Evolutionary conservation across 1,140 invertebrate genomes (phyloP), one percentile per base, ranked within the genome.

Genomic region (Solenopsis fugax): DNA sequence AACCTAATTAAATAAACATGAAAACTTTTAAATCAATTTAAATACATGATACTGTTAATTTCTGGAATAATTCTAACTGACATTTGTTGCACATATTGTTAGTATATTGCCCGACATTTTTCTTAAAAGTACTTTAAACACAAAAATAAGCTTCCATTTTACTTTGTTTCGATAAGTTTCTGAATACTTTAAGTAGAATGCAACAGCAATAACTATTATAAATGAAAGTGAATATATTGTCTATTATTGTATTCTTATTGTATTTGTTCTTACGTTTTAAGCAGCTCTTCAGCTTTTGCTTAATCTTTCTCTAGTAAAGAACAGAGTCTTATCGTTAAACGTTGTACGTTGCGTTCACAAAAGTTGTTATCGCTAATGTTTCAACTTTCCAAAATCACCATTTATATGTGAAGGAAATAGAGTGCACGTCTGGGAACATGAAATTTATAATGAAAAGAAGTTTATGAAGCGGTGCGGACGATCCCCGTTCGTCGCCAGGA

Each of bases 381-480:
- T 69, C 24, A 48, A 60, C 67, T 84, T 75, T 60, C 16, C 54
- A 41, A 73, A 54, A 73, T 73, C 24, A 37, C 24, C 50, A 58
- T 48, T 58, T 84, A 37, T 29, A 60, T 37, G 13, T 48, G 69
- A 56, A 82, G 60, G 54, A 73, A 60, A 48, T 34, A n/a, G 37
- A 73, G 41, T 13, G 24, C 78, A 81, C 13, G 24, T 80, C 34
- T 58, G 34, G 18, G 54, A 37, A 84, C 41, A 56, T 84, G 41
- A 84, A 84, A 84, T 84, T 84, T 75, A 24, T 84, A 84, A 84
- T 73, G 54, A 60, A 54, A 73, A 84, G 41, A 60, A 84, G 56
- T 84, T 84, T 60, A 84, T 72, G 54, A 84, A 73, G 41, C 56
- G 62, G 3, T 21, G 48, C 48, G 48, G 48, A 75, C 54, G 69